Base-by-base conservation (phyloP, 2,888 invertebrate species). In the Papilio demoleus region DNA sequence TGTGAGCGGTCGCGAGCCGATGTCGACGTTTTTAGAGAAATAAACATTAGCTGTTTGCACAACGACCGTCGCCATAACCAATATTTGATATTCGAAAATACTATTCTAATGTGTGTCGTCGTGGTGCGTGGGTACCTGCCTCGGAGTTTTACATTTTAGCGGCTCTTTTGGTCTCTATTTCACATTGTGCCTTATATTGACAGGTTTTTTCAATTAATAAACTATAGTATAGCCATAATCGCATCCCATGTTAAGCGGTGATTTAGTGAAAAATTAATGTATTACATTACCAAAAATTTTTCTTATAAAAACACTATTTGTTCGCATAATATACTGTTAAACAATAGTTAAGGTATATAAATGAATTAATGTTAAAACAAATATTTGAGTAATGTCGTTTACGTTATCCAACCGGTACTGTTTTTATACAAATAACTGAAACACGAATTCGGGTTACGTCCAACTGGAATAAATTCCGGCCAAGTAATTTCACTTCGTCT, bases 1-100 rank as follows among this genome's bases (percentile, higher is more conserved):
- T 85, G 84, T 86, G 85, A 90, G 82, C 87, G 88, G 85, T 84
- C 89, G 87, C 85, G 83, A 80, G 88, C 85, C 88, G 88, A 84
- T 86, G 90, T 80, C 80, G 73, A 83, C 81, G 81, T 90, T 92
- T 88, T 92, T 89, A 92, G 90, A 89, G 90, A 87, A 88, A 92
- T 90, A 92, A 92, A 92, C 88, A 92, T 88, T 83, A 87, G 84
- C 83, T 90, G 90, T 92, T 88, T 90, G 85, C 86, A 81, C 78
- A 90, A 85, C 88, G 91, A 86, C 88, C 91, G 88, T 86, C 88
- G 88, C 87, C 87, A 90, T 84, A 85, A 87, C 82, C 82, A 92
- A 92, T 92, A 92, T 92, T 92, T 86, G 87, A 88, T 87, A 86
- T 91, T 92, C 88, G 90, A 92, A 92, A 92, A 92, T 88, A 89